Evolutionary conservation across 2,888 invertebrate genomes (phyloP), one percentile per base, ranked within the genome.

Genomic region (Leptura quadrifasciata): DNA sequence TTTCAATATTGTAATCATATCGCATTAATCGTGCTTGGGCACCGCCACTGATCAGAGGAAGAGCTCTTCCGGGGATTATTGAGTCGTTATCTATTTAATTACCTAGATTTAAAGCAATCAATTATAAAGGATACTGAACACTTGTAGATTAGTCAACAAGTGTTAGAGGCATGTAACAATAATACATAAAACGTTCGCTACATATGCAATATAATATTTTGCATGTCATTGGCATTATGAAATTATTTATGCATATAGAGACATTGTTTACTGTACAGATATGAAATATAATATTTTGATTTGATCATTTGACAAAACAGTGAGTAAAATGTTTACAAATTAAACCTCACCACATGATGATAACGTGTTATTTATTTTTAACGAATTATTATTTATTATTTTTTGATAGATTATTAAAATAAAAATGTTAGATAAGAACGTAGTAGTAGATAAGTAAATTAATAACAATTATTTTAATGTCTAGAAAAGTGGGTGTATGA

Each of bases 51-150:
- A 24, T 24, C 27, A 4, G 20, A 63, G 18, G 31, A 39, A 21
- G 39, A 63, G 39, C 21, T 39, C 63, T 21, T 63, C 18, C 63
- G 9, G 39, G 20, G 39, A 18, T 63, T 39, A 63, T 63, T 39
- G 39, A 63, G 63, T 63, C 63, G n/a, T 39, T 63, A 63, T 63
- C 63, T 63, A 63, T 63, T 39, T 63, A 63, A 63, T 63, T 63
- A 63, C 21, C 63, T 35, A 39, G 63, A 63, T 63, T 63, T 63
- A 63, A 63, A 20, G 20, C 39, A 39, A 63, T 63, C 61, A 63
- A 63, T 63, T 63, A 27, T 24, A 63, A 63, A 9, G 63, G 39
- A 63, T 63, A 63, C 18, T 39, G 63, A 39, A 39, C 63, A 63
- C 63, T 63, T 63, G 63, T 63, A 20, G 63, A 12, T 39, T 39